Conservation (phyloP, 2,797 vertebrate species). For the Helarctos malayanus region DNA sequence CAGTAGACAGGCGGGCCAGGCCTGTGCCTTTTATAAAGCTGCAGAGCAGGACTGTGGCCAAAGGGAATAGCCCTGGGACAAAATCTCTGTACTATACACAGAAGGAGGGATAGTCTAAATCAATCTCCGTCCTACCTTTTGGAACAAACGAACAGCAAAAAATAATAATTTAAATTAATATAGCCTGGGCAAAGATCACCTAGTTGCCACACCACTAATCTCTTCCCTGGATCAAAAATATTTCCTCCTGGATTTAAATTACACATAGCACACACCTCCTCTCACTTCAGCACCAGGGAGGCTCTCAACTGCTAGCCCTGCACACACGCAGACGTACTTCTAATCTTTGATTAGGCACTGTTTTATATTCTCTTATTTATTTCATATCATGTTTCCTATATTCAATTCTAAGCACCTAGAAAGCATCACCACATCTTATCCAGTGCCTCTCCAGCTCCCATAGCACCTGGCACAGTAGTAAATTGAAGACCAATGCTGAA, state of each 20-base stretch:
- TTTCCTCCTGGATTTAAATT: conserved; percentile 52
- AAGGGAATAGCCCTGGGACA: not conserved
- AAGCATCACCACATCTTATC: not conserved
- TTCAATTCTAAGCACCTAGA: not conserved
- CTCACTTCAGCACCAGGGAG: not conserved
- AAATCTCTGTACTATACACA: not conserved
- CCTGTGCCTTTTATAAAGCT: not conserved
- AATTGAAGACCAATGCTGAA: conserved; percentile 26
- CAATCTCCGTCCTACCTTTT: not conserved
- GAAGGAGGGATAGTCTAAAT: conserved; percentile 14
- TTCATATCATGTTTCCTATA: not conserved
- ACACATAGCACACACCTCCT: not conserved
- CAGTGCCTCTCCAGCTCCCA: not conserved
- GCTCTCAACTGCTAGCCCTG: not conserved
- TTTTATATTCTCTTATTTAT: not conserved
- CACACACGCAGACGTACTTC: not conserved
- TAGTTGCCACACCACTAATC: not conserved
- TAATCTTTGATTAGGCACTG: not conserved
- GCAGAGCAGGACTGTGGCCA: not conserved
- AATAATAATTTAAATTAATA: not conserved
- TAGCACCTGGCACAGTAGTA: not conserved
- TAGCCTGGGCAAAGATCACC: not conserved
- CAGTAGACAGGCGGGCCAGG: not conserved
- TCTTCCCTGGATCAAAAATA: conserved; percentile 39
- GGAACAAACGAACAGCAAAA: conserved; percentile 50